Conservation (phyloP, 2,797 vertebrate species). For the Pseudochaenichthys georgianus region DNA sequence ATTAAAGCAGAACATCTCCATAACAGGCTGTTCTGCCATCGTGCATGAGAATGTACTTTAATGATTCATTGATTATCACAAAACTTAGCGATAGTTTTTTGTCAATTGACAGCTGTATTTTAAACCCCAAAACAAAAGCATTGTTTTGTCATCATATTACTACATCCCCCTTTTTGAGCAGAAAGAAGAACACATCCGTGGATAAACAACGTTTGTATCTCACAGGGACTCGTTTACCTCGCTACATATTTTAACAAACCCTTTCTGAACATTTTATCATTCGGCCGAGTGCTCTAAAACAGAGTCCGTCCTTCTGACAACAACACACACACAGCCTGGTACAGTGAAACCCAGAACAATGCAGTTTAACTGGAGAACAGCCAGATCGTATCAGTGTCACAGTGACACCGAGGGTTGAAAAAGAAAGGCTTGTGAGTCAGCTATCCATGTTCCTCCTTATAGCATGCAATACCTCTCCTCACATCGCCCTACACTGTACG, state of each 20-base stretch:
- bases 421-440: slow-evolving; percentile 35
- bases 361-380: slow-evolving; percentile 48
- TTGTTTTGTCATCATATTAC: not conserved
- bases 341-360: slow-evolving; percentile 62
- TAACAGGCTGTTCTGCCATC: too few relatives aligned
- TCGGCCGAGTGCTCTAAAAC: not conserved
- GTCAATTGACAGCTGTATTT: not conserved
- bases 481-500: not conserved
- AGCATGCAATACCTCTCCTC: not conserved
- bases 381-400: slow-evolving; percentile 64
- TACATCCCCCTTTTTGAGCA: not conserved
- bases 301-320: slow-evolving; percentile 10
- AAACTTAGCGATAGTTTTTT: too few relatives aligned
- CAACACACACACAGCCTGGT: slow-evolving; percentile 17
- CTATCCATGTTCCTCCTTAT: slow-evolving; percentile 25
- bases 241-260: too few relatives aligned
- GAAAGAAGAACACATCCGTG: slow-evolving; percentile 5
- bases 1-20: too few relatives aligned
- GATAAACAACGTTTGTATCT: slow-evolving; percentile 8
- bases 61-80: too few relatives aligned
- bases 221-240: too few relatives aligned
- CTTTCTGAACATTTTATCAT: slow-evolving; percentile 1
- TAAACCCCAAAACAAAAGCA: not conserved
- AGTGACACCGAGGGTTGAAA: slow-evolving; percentile 50
- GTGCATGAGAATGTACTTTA: too few relatives aligned